These are phyloP conservation scores for Yasuhikotakia modesta DNA, from an alignment of 2,797 vertebrate species.

Conservation along the genomic window DNA sequence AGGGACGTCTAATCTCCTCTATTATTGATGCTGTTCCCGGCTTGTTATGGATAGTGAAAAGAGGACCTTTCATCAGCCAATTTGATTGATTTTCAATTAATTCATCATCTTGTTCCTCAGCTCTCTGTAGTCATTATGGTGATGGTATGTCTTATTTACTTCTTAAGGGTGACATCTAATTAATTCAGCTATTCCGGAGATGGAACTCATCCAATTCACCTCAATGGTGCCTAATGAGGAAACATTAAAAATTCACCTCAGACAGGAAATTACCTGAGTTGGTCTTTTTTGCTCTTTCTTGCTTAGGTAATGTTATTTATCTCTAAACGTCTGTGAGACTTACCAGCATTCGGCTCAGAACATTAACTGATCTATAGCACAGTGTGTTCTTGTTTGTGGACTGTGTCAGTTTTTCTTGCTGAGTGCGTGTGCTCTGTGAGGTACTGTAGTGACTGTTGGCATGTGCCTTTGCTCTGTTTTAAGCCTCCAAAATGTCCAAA, in stretches of 20 bases:
- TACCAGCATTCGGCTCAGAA: background rate
- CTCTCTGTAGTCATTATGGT: conserved; percentile 54
- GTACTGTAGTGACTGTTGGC: conserved; percentile 14
- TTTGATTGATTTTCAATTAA: conserved; percentile 63
- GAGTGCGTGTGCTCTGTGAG: background rate
- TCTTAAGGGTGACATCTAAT: conserved; percentile 59
- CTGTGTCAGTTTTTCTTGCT: conserved; percentile 33
- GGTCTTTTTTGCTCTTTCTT: conserved; percentile 42
- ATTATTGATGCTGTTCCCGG: conserved; percentile 61
- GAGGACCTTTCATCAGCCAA: conserved; percentile 56
- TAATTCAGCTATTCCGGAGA: conserved; percentile 61
- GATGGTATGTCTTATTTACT: conserved; percentile 60
- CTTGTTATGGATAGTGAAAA: conserved; percentile 62
- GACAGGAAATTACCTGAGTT: conserved; percentile 60
- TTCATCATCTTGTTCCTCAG: conserved; percentile 53
- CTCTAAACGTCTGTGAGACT: background rate
- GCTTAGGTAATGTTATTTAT: conserved; percentile 41
- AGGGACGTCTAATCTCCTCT: conserved; percentile 46
- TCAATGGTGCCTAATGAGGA: conserved; percentile 59
- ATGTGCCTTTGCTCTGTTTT: conserved; percentile 14
- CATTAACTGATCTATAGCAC: background rate
- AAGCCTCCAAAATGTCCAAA: conserved; percentile 33
- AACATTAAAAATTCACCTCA: conserved; percentile 61
- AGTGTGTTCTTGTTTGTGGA: background rate
- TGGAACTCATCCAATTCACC: conserved; percentile 47